A percentile compares a stretch with the other conserved stretches of the same genome.
These are phyloP conservation scores for Pangasius sanitwongsei DNA, from an alignment of 2,797 vertebrate genomes.

Conservation along the genomic window DNA sequence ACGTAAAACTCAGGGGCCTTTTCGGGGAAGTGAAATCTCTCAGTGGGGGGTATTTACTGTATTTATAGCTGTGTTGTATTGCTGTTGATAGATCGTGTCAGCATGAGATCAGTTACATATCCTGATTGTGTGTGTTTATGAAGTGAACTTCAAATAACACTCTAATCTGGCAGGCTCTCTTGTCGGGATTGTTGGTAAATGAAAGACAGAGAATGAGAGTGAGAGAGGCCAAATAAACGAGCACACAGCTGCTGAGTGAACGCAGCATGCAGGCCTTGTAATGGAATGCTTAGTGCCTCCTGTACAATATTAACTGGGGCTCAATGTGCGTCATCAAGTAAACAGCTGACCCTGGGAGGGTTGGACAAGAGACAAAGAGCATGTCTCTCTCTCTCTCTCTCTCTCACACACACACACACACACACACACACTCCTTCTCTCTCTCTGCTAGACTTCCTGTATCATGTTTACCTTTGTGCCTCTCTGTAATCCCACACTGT, in stretches of 20 bases:
- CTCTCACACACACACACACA: background rate
- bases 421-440: background rate
- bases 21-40: background rate
- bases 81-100: background rate
- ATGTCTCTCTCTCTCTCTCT: slow-evolving; percentile 38
- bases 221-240: slow-evolving; percentile 61
- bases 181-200: slow-evolving; percentile 41
- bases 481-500: slow-evolving; percentile 10
- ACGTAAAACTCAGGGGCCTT: background rate
- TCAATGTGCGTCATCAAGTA: slow-evolving; percentile 78
- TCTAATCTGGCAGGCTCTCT: slow-evolving; percentile 19
- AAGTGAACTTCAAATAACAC: slow-evolving; percentile 34
- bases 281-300: slow-evolving; percentile 78
- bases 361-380: slow-evolving; percentile 44
- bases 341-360: slow-evolving; percentile 71
- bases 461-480: slow-evolving; percentile 3
- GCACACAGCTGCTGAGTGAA: slow-evolving; percentile 68
- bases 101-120: background rate
- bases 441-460: slow-evolving; percentile 1
- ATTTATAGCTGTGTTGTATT: background rate
- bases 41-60: background rate
- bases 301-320: slow-evolving; percentile 79
- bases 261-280: slow-evolving; percentile 67
- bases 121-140: slow-evolving; percentile 2
- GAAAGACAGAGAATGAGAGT: slow-evolving; percentile 44